phyloP scores from a whole-genome alignment of 2,888 invertebrate genomes.

The Folsomia candida region DNA sequence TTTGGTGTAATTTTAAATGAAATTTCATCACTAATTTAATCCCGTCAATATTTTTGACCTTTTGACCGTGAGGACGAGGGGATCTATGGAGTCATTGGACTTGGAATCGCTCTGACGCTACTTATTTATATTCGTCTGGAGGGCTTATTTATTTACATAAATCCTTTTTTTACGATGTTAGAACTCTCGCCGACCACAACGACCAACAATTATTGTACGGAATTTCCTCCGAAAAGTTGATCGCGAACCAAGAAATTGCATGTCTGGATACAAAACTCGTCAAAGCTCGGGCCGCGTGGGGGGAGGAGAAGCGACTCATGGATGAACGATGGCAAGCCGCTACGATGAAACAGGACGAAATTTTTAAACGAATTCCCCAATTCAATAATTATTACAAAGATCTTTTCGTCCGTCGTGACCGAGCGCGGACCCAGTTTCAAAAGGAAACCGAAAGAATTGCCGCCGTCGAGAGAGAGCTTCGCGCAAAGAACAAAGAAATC shows the following conservation, averaged over 20 bases:
- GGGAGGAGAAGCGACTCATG: slow-evolving; percentile 24
- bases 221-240: slow-evolving; percentile 34
- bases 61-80: too few species aligned
- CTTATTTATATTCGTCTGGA: too few species aligned
- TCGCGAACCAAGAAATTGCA: slow-evolving; percentile 30
- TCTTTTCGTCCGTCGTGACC: neutral
- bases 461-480: slow-evolving; percentile 31
- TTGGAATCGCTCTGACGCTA: too few species aligned
- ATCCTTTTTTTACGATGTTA: too few species aligned
- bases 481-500: slow-evolving; percentile 35
- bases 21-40: too few species aligned
- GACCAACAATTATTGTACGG: slow-evolving; percentile 18
- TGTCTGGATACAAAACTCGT: slow-evolving; percentile 42
- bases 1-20: too few species aligned
- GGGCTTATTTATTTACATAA: too few species aligned
- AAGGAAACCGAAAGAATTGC: slow-evolving; percentile 15
- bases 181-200: neutral
- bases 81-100: too few species aligned
- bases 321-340: slow-evolving; percentile 38
- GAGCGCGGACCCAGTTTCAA: neutral
- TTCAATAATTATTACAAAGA: slow-evolving; percentile 42
- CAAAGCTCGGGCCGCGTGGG: slow-evolving; percentile 32
- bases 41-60: too few species aligned
- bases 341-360: slow-evolving; percentile 13
- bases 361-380: slow-evolving; percentile 31